A percentile compares a stretch with the other conserved stretches of the same genome.
Evolutionary conservation across 2,797 vertebrate genomes (phyloP).

Genomic region (Pygocentrus nattereri): DNA sequence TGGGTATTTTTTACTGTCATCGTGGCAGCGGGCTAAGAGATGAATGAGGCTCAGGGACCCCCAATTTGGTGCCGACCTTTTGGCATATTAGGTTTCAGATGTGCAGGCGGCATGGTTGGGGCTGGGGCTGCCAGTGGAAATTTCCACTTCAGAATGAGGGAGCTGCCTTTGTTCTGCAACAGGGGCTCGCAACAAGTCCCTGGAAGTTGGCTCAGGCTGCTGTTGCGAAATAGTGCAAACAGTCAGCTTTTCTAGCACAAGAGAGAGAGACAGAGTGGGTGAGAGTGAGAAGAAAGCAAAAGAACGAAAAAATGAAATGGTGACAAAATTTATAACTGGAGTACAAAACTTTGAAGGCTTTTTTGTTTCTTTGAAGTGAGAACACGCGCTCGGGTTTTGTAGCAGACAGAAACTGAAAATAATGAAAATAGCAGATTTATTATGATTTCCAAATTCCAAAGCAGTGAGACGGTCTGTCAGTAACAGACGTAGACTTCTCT

Average conservation of each 20-base stretch:
- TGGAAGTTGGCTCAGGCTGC: slow-evolving; percentile 53
- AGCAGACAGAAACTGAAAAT: background rate
- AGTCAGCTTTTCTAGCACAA: slow-evolving; percentile 40
- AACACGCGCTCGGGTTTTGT: background rate
- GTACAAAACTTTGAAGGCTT: no score
- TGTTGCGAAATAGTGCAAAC: slow-evolving; percentile 52
- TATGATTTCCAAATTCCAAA: background rate
- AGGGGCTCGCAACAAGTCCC: slow-evolving; percentile 53
- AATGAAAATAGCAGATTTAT: background rate
- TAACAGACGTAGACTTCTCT: background rate
- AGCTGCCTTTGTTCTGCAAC: slow-evolving; percentile 65
- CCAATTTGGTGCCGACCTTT: slow-evolving; percentile 71
- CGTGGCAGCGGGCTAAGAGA: slow-evolving; percentile 33
- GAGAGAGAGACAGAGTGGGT: background rate
- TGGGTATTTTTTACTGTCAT: background rate
- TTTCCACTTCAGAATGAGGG: slow-evolving; percentile 78
- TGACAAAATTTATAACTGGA: background rate
- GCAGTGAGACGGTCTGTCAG: background rate
- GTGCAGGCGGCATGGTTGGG: slow-evolving; percentile 67
- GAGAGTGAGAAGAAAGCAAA: background rate
- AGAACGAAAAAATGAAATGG: background rate
- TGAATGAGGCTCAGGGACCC: slow-evolving; percentile 58
- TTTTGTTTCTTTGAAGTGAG: background rate
- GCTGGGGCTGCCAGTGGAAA: slow-evolving; percentile 78
- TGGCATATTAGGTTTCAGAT: slow-evolving; percentile 81